These are phyloP conservation scores for Brachypteracias leptosomus DNA, from an alignment of 2,113 vertebrate genomes.

Conservation along the genomic window DNA sequence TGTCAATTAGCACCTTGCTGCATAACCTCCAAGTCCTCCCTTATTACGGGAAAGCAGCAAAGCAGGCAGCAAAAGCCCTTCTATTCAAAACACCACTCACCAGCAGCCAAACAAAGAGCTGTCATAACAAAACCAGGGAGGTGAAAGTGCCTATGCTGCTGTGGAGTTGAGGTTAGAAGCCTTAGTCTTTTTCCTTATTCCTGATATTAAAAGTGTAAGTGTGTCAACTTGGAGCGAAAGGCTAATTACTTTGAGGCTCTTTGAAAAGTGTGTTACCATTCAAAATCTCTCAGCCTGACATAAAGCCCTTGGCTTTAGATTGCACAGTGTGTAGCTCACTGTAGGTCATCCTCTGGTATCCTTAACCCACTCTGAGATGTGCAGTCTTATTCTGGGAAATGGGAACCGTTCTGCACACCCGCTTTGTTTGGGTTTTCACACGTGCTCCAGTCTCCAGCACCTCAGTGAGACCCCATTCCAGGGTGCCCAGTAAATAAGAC, in stretches of 20 bases:
- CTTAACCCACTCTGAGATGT: not conserved
- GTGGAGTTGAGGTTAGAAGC: constrained; percentile 45
- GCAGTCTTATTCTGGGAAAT: not conserved
- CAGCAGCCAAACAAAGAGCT: constrained; percentile 60
- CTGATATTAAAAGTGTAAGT: constrained; percentile 40
- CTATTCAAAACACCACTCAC: constrained; percentile 54
- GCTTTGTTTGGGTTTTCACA: not conserved
- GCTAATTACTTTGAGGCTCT: constrained; percentile 58
- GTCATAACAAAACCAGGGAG: constrained; percentile 47
- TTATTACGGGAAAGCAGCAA: constrained; percentile 54
- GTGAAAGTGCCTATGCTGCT: constrained; percentile 44
- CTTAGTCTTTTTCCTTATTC: constrained; percentile 43
- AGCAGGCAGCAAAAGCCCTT: constrained; percentile 38
- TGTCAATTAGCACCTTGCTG: constrained; percentile 69
- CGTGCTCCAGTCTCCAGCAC: not conserved
- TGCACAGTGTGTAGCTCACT: not conserved
- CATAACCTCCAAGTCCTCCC: constrained; percentile 58
- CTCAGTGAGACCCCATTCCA: not conserved
- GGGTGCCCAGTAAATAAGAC: not conserved
- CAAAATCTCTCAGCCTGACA: constrained; percentile 49
- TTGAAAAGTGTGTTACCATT: constrained; percentile 45
- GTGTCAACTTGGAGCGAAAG: constrained; percentile 39
- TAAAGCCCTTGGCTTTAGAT: constrained; percentile 55
- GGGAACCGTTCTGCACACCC: not conserved
- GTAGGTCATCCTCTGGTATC: constrained; percentile 33